These are phyloP conservation scores for Silurus asotus DNA, from an alignment of 2,113 vertebrate genomes.

Conservation along the genomic window DNA sequence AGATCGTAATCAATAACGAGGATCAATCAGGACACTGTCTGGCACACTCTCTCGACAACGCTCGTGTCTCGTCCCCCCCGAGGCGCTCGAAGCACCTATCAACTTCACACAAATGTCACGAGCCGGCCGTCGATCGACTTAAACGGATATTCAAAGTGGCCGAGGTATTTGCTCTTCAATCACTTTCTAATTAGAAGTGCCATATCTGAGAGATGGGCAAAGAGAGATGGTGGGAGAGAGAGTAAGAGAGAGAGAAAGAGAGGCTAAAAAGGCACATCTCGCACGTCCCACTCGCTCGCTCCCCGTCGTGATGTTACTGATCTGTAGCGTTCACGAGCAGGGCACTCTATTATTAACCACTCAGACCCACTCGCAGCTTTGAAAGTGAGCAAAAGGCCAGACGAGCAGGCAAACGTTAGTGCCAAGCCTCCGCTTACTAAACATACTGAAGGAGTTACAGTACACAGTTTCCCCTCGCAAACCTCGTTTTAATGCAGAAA, in stretches of 20 bases:
- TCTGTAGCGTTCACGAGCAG: constrained; percentile 49
- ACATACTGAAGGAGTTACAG: constrained; percentile 10
- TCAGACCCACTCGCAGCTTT: constrained; percentile 9
- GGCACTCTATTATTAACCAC: constrained; percentile 46
- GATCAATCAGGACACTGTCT: constrained; percentile 57
- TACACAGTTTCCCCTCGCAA: neutral
- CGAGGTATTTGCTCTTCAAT: constrained; percentile 57
- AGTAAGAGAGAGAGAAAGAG: constrained; percentile 23
- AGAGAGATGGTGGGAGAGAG: constrained; percentile 24
- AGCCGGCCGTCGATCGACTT: constrained; percentile 60
- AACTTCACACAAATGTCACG: constrained; percentile 65
- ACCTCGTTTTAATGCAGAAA: neutral
- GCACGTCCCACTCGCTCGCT: constrained; percentile 41
- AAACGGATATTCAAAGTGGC: constrained; percentile 61
- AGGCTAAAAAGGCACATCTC: constrained; percentile 37
- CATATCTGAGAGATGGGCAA: constrained; percentile 44
- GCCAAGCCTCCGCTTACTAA: constrained; percentile 31
- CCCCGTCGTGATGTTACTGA: constrained; percentile 32
- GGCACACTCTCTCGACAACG: neutral
- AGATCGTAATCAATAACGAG: constrained; percentile 63
- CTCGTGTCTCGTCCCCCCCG: neutral
- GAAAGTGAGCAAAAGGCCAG: constrained; percentile 43
- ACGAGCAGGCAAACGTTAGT: constrained; percentile 28
- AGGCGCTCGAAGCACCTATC: constrained; percentile 52
- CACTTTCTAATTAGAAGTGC: constrained; percentile 56